Evolutionary conservation across 2,888 invertebrate genomes (phyloP).

Genomic region (Dermolepida albohirtum): DNA sequence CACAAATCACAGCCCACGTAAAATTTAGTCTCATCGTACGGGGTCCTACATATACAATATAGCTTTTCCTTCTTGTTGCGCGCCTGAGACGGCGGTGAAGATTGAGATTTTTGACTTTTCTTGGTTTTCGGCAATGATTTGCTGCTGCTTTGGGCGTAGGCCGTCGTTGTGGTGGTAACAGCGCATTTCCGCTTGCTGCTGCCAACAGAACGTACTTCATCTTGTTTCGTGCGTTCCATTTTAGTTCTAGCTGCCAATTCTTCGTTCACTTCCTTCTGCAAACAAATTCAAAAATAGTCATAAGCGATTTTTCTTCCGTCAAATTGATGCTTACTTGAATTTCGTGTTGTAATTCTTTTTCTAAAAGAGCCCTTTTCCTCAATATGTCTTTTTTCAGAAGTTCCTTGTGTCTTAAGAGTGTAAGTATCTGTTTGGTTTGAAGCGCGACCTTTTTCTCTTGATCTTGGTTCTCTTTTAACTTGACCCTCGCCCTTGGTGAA

Average conservation of each 20-base stretch:
- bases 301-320: background rate
- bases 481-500: slow-evolving; percentile 59
- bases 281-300: slow-evolving; percentile 35
- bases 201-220: slow-evolving; percentile 69
- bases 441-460: slow-evolving; percentile 70
- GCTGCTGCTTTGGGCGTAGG: slow-evolving; percentile 55
- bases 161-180: slow-evolving; percentile 61
- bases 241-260: slow-evolving; percentile 79
- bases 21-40: slow-evolving; percentile 97
- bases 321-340: slow-evolving; percentile 75
- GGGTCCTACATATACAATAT: slow-evolving; percentile 92
- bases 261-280: slow-evolving; percentile 79
- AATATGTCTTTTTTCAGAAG: slow-evolving; percentile 92
- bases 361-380: slow-evolving; percentile 88
- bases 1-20: slow-evolving; percentile 98
- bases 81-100: slow-evolving; percentile 43
- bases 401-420: slow-evolving; percentile 90
- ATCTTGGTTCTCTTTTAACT: slow-evolving; percentile 65
- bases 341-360: slow-evolving; percentile 89
- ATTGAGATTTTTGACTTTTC: slow-evolving; percentile 45
- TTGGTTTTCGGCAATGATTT: slow-evolving; percentile 37
- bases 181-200: slow-evolving; percentile 70
- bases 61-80: slow-evolving; percentile 78
- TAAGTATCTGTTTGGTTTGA: slow-evolving; percentile 75
- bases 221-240: slow-evolving; percentile 75